Evolutionary conservation across 2,888 invertebrate species (phyloP), one percentile per base, ranked within the genome.

Genomic region (Danaus chrysippus): DNA sequence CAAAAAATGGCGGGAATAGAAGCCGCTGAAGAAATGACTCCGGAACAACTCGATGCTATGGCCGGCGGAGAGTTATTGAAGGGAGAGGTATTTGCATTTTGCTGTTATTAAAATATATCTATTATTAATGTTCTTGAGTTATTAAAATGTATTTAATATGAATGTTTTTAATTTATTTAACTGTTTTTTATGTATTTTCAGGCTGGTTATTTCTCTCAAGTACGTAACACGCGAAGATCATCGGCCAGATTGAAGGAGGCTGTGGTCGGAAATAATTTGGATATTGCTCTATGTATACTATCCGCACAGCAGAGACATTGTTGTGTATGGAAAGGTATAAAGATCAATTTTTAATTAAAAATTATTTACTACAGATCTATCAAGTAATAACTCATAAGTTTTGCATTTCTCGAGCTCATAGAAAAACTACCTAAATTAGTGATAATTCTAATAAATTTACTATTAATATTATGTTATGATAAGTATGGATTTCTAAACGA

Each of bases 1-100:
- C 98, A 98, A 87, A 99, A 99, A 92, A 99, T 99, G 99, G 97
- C 98, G 0, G 99, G 99, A 1, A 97, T 99, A 61, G 99, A 99
- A 87, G 96, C 98, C 0, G 96, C 96, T 0, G 98, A 98, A 81
- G 98, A 98, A 86, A 95, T 99, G 92, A 99, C 99, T 0, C 93
- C 95, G 19, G 99, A 99, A 76, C 99, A 99, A 79, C 87, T 99
- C 60, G 97, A 98, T 78, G 99, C 99, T 0, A 96, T 99, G 95
- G 95, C 97, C 60, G 99, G 99, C 10, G 99, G 99, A 0, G 99
- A 99, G 87, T 87, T 98, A 56, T 92, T 99, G 3, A 94, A 97
- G 78, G 96, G 97, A 74, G 99, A 99, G 93, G 98, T 97, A 86
- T 55, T 43, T 52, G n/a, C n/a, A n/a, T n/a, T n/a, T n/a, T n/a